Base-by-base conservation (phyloP, 2,888 invertebrate species). In the Spialia ferax region DNA sequence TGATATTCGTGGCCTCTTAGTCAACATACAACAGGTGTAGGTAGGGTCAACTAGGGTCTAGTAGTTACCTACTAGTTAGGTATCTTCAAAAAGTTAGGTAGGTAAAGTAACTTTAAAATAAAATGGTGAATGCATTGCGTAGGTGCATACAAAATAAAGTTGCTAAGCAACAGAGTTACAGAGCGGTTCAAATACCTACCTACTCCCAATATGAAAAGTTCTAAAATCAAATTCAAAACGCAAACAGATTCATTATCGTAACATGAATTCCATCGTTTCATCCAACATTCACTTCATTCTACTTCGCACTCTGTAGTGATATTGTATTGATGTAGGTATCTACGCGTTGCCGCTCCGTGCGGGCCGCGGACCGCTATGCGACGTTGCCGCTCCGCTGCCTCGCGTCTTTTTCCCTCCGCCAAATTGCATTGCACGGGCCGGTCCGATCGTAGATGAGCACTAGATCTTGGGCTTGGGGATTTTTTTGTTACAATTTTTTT, bases 341-440 rank as follows among this genome's bases (percentile, higher is more conserved):
- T n/a, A n/a, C 64, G 50, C 38, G 65, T 65, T 65, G 65, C 65
- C 65, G 59, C 59, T 50, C 57, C 57, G 59, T 32, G 56, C 65
- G 80, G 82, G 85, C 87, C 76, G 76, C 75, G 81, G 83, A 85
- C 87, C 76, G 76, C 75, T 73, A 74, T 52, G 74, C 74, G 72
- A 55, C 68, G 75, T 74, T 75, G 77, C 74, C 75, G 71, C 72
- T 35, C 69, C 68, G 70, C 50, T 18, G 18, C 18, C 78, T 70
- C 65, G 50, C 50, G 64, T 52, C 57, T 65, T 65, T 64, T 64
- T 57, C 64, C 50, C 57, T 64, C 38, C 48, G 64, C 64, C 57
- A 64, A 64, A 64, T 64, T 57, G 64, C 57, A 64, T 64, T 57
- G 64, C 57, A 23, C 62, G 52, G 50, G 48, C 13, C 20, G 18